Evolutionary conservation across 1,140 invertebrate species (phyloP), one percentile per base, ranked within the genome.

Genomic region (Pseudachorutes palmiensis): DNA sequence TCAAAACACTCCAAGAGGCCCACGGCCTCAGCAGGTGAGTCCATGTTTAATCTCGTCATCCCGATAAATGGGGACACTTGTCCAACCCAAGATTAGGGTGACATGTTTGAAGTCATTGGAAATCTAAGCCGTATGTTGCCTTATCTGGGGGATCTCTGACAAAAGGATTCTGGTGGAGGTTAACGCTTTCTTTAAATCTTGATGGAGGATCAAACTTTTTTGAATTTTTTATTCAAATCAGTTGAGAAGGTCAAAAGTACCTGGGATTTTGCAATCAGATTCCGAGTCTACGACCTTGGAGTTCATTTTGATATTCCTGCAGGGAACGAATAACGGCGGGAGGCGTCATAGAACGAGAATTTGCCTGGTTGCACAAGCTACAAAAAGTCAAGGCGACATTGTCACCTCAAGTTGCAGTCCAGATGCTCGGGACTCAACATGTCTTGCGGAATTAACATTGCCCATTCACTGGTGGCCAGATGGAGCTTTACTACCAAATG

Each of bases 391-490:
- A 32, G 74, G 74, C 2, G 74, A 77, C 45, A 81, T 87, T 0
- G 78, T 93, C 30, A 87, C 87, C 26, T 88, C 90, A 0, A 87
- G 89, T 1, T 94, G 92, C 78, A 90, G 87, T 74, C 91, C 91
- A 0, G 89, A 91, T 76, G 88, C 88, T 1, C 88, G 91, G 71
- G 91, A 94, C 74, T 91, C 90, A 0, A 91, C 92, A 0, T 96
- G 92, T 74, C 80, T 95, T 49, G 91, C 91, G 1, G 88, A 80
- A 60, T 79, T 87, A 3, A 86, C 85, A 2, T 83, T 96, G 9
- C 92, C 92, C 0, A 86, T 89, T 0, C 83, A 84, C 48, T 95
- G 92, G 91, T 96, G 91, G 91, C 87, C 90, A 26, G 83, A 87
- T 0, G 75, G 86, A 58, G 84, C 85, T n/a, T 3, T 79, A 83